These are phyloP conservation scores for Cerastis leucographa DNA, from an alignment of 2,888 invertebrate genomes.

Conservation along the genomic window DNA sequence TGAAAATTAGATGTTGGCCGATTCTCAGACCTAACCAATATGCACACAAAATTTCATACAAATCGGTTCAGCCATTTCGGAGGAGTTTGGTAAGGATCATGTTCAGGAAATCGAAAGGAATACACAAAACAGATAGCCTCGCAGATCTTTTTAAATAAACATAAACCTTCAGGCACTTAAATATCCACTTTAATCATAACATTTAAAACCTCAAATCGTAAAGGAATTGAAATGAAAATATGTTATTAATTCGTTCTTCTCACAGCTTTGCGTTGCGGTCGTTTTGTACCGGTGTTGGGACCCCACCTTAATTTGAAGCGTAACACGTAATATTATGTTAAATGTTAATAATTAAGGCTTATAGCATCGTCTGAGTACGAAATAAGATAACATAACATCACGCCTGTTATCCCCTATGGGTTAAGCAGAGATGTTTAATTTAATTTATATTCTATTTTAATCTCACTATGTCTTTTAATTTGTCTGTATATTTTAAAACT, in stretches of 20 bases:
- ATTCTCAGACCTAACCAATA: too few species aligned
- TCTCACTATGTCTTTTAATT: too few species aligned
- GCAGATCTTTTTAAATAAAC: not conserved
- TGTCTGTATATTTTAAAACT: too few species aligned
- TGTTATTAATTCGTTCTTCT: not conserved
- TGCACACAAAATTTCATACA: too few species aligned
- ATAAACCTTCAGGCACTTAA: not conserved
- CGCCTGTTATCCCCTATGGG: not conserved
- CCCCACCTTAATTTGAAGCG: conserved; percentile 27
- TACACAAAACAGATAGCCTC: not conserved
- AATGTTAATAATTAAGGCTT: conserved; percentile 9
- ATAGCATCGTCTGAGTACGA: not conserved
- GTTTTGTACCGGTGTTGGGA: conserved; percentile 18
- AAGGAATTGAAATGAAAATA: conserved; percentile 10
- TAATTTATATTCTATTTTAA: too few species aligned
- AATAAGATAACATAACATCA: not conserved
- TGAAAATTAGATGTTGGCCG: too few species aligned
- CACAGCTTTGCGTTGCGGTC: not conserved
- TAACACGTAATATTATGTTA: conserved; percentile 60
- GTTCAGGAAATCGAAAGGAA: not conserved
- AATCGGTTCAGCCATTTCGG: too few species aligned
- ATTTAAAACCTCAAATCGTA: conserved; percentile 5
- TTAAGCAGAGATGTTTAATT: too few species aligned
- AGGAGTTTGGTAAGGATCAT: not conserved
- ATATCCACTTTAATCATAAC: not conserved